phyloP scores from a whole-genome alignment of 1,140 invertebrate species.

The Eupristina koningsbergeri region DNA sequence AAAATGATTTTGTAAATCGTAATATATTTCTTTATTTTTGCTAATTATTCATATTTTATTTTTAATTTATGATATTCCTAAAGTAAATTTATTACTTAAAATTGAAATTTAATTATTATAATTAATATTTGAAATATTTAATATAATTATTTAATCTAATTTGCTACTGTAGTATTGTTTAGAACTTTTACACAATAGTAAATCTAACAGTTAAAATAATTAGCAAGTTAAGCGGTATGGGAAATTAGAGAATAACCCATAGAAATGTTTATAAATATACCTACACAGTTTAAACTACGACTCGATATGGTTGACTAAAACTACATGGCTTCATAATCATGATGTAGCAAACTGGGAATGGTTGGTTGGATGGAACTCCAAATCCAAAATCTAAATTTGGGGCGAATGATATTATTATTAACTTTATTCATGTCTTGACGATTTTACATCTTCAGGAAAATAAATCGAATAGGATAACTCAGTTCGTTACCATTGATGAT shows the following conservation, averaged over 20 bases:
- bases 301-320: not conserved
- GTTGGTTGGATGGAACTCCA: not conserved
- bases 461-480: not conserved
- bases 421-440: not conserved
- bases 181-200: not conserved
- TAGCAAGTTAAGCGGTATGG: too few relatives aligned
- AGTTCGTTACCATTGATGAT: not conserved
- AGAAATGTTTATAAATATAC: constrained; percentile 6
- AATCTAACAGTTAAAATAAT: not conserved
- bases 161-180: too few relatives aligned
- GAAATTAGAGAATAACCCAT: not conserved
- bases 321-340: not conserved
- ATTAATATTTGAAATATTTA: too few relatives aligned
- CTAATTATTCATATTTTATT: too few relatives aligned
- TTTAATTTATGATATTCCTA: too few relatives aligned
- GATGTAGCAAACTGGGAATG: not conserved
- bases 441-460: not conserved
- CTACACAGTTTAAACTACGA: not conserved
- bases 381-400: not conserved
- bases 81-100: too few relatives aligned
- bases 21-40: too few relatives aligned
- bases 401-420: not conserved
- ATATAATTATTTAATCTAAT: too few relatives aligned
- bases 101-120: too few relatives aligned
- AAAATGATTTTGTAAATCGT: too few relatives aligned